These are phyloP conservation scores for Ephestia elutella DNA, from an alignment of 1,140 invertebrate genomes.

Conservation along the genomic window DNA sequence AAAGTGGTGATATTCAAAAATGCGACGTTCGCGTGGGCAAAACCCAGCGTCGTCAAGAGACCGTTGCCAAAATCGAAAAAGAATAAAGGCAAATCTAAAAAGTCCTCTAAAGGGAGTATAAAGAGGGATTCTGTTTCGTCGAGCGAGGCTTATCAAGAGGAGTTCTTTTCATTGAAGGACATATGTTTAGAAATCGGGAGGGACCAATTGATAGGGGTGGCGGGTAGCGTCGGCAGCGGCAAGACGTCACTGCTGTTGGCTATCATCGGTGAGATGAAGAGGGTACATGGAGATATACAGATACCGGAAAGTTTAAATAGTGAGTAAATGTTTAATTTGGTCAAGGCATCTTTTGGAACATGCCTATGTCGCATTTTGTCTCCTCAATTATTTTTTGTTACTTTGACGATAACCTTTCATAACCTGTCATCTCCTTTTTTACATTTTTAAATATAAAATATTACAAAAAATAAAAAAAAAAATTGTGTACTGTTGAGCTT, in stretches of 20 bases:
- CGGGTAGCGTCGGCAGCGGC: constrained; percentile 84
- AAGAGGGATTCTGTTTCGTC: constrained; percentile 46
- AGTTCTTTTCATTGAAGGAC: constrained; percentile 71
- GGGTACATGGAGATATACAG: constrained; percentile 77
- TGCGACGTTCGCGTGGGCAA: constrained; percentile 67
- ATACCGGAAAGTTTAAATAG: constrained; percentile 77
- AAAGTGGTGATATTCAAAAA: constrained; percentile 73
- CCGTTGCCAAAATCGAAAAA: constrained; percentile 43
- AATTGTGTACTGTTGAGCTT: no score
- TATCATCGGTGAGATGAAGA: constrained; percentile 84
- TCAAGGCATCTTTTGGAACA: background rate
- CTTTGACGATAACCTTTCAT: no score
- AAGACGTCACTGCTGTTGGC: constrained; percentile 85
- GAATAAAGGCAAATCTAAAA: constrained; percentile 73
- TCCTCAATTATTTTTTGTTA: no score
- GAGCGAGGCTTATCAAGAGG: constrained; percentile 23
- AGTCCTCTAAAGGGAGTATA: constrained; percentile 40
- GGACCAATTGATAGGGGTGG: constrained; percentile 81
- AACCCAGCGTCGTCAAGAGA: constrained; percentile 27
- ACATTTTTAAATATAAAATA: no score
- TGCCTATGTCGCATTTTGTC: no score
- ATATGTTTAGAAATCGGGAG: constrained; percentile 77
- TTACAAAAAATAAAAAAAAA: no score
- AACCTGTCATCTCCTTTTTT: no score
- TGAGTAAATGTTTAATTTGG: constrained; percentile 36